Base-by-base conservation (phyloP, 2,888 invertebrate genomes). In the Thecocarcelia acutangulata region DNA sequence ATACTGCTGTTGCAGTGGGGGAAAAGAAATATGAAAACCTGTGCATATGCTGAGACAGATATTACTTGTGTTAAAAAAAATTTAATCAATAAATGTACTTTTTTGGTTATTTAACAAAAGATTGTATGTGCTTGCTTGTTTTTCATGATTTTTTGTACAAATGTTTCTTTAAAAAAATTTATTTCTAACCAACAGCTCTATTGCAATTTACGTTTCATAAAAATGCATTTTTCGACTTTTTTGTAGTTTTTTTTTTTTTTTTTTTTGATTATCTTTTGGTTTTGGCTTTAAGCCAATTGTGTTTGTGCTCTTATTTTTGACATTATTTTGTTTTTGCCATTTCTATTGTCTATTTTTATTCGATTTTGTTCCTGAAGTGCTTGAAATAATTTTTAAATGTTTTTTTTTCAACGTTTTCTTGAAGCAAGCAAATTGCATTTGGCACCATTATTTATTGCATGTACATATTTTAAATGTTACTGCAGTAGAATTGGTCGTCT, bases 281-380 rank as follows among this genome's bases (percentile, higher is more conserved):
- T 59, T 82, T 82, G 82, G 82, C 82, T 70, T 66, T 50, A 24
- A 42, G 82, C 82, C 82, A 82, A 66, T 78, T 82, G 74, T 77
- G 50, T 74, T 74, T 81, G 76, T 77, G 70, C 66, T 82, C 74
- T 75, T 82, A 82, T 82, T 78, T 82, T 82, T 77, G 81, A 82
- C 81, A 82, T 70, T 78, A 78, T 82, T 78, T 82, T 52, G 44
- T 59, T 81, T 68, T 77, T 77, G 81, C 77, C 58, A 52, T 70
- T 77, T 82, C 42, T 56, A 54, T 72, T 82, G 66, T 78, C 70
- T 82, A 78, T 75, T 74, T 82, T 59, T 61, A 48, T 12, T 28
- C 6, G 19, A 56, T 56, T 59, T 66, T 82, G 58, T 79, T 74
- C 70, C 74, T 75, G 37, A 75, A 78, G 77, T 77, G 73, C 64